Percentiles rank a stretch among this genome's conserved stretches.
Evolutionary conservation across 2,888 invertebrate species (phyloP).

Genomic region (Allygus modestus): DNA sequence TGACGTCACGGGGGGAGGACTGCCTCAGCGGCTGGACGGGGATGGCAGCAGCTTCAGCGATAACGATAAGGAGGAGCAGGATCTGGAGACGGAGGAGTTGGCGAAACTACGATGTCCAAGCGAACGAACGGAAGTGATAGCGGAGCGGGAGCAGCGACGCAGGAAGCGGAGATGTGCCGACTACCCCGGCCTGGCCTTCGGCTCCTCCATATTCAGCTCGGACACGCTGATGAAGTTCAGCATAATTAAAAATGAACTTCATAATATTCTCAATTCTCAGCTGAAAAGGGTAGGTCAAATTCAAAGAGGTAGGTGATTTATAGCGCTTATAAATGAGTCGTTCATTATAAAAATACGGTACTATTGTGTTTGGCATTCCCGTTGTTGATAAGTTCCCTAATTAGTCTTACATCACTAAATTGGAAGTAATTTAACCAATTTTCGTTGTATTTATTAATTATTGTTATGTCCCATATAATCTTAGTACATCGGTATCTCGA

Average conservation of each 20-base stretch:
- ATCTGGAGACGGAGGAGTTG: slow-evolving; percentile 88
- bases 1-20: slow-evolving; percentile 52
- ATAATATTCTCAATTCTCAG: slow-evolving; percentile 98
- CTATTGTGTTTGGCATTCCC: background rate
- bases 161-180: slow-evolving; percentile 90
- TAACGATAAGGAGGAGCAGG: slow-evolving; percentile 75
- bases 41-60: slow-evolving; percentile 70
- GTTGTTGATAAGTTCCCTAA: background rate
- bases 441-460: background rate
- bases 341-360: slow-evolving; percentile 34
- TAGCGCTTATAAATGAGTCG: background rate
- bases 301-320: slow-evolving; percentile 34
- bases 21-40: slow-evolving; percentile 68
- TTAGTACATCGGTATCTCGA: too few relatives aligned
- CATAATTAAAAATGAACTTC: slow-evolving; percentile 97
- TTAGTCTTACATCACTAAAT: background rate
- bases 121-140: slow-evolving; percentile 92
- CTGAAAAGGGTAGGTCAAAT: slow-evolving; percentile 92
- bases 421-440: background rate
- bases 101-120: slow-evolving; percentile 92
- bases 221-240: slow-evolving; percentile 99
- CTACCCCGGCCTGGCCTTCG: slow-evolving; percentile 95
- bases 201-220: slow-evolving; percentile 94
- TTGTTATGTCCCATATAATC: too few relatives aligned
- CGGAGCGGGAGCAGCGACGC: slow-evolving; percentile 87